phyloP scores from a whole-genome alignment of 2,888 invertebrate genomes.

The Epinotia bilunana region DNA sequence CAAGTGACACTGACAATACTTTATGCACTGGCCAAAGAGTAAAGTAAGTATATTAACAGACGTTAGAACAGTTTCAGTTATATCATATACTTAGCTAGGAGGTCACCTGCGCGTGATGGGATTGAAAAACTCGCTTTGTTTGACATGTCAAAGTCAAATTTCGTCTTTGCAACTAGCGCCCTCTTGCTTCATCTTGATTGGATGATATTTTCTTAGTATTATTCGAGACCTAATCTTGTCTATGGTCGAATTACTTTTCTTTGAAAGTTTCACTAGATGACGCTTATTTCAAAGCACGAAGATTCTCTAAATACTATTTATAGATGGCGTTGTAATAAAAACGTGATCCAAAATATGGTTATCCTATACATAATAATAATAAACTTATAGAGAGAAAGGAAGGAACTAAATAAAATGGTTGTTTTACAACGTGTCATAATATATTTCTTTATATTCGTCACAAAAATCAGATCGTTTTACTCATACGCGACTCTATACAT shows the following conservation, averaged over 20 bases:
- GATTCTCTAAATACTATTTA: no score
- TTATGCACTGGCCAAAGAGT: no score
- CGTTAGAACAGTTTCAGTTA: no score
- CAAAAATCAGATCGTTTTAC: conserved; percentile 44
- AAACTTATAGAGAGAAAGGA: neutral
- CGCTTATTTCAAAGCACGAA: conserved; percentile 4
- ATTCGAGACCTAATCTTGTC: conserved; percentile 33
- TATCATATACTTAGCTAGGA: no score
- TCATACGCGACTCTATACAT: conserved; percentile 27
- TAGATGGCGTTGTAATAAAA: conserved; percentile 31
- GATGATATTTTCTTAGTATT: conserved; percentile 22
- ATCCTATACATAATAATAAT: no score
- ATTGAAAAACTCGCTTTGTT: conserved; percentile 47
- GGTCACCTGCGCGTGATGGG: no score
- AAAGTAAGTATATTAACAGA: no score
- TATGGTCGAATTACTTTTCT: conserved; percentile 7
- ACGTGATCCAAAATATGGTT: no score
- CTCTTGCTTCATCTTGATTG: conserved; percentile 36
- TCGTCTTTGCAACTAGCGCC: conserved; percentile 39
- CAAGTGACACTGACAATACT: no score
- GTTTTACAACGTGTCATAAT: conserved; percentile 11
- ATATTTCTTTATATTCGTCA: conserved; percentile 34
- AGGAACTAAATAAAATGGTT: conserved; percentile 6
- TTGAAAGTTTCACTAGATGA: neutral
- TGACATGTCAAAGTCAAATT: conserved; percentile 44